Percentiles rank a stretch among this genome's conserved stretches.
Evolutionary conservation across 2,113 vertebrate species (phyloP).

Genomic region (Hyperoodon ampullatus): DNA sequence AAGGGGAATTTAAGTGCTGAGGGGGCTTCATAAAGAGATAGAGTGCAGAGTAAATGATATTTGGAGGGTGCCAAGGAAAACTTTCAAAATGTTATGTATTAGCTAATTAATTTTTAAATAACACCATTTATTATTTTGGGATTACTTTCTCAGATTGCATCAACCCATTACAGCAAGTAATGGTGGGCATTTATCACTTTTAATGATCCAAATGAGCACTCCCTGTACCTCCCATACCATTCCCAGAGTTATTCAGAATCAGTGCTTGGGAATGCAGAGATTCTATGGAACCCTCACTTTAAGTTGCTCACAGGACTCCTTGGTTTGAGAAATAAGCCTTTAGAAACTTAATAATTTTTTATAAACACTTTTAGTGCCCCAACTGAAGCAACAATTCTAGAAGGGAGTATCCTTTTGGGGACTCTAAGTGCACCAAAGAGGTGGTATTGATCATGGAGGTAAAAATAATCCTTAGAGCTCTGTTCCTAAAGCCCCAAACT

Average conservation of each 20-base stretch:
- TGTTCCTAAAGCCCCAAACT: not conserved
- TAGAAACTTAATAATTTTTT: conserved; percentile 6
- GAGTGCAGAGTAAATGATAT: not conserved
- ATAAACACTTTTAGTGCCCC: not conserved
- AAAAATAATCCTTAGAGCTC: not conserved
- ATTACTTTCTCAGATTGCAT: conserved; percentile 58
- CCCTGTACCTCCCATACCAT: not conserved
- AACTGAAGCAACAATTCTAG: not conserved
- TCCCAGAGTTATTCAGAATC: not conserved
- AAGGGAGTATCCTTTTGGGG: not conserved
- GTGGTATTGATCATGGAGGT: not conserved
- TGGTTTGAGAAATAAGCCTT: conserved; percentile 4
- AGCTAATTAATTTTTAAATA: conserved; percentile 72
- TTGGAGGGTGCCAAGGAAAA: conserved; percentile 1
- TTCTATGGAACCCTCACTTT: not conserved
- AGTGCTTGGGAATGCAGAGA: not conserved
- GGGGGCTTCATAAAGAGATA: not conserved
- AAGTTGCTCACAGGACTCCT: not conserved
- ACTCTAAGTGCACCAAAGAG: not conserved
- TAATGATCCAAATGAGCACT: conserved; percentile 41
- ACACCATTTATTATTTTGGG: conserved; percentile 63
- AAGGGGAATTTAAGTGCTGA: not conserved
- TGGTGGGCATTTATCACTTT: conserved; percentile 40
- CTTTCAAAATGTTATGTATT: conserved; percentile 63
- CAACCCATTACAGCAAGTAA: conserved; percentile 42